phyloP scores from a whole-genome alignment of 2,113 vertebrate genomes.

The Erythrocebus patas region DNA sequence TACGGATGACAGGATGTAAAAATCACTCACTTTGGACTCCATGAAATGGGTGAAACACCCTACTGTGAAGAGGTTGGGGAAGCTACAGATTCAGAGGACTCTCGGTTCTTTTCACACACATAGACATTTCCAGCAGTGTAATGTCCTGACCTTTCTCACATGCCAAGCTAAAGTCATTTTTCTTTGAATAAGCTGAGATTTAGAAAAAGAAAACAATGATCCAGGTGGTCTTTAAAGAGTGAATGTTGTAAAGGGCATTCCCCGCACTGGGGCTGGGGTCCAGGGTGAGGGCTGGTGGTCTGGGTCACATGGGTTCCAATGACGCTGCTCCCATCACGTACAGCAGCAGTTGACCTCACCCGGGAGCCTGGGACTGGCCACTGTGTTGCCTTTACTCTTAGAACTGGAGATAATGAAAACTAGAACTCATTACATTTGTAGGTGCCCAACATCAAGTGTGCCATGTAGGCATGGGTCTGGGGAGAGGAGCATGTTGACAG shows the following conservation, averaged over 20 bases:
- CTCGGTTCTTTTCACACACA: background rate
- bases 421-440: background rate
- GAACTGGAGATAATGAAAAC: background rate
- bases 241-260: background rate
- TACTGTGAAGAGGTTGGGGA: background rate
- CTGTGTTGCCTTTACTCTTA: background rate
- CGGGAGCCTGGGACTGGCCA: background rate
- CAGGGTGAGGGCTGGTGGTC: background rate
- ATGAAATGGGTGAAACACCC: background rate
- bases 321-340: fast-evolving
- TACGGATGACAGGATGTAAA: background rate
- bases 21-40: background rate
- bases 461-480: too few relatives aligned
- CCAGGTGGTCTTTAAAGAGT: conserved; percentile 12
- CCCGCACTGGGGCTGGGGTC: background rate
- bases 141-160: conserved; percentile 44
- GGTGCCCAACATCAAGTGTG: background rate
- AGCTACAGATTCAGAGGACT: background rate
- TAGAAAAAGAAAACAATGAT: conserved; percentile 41
- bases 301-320: background rate
- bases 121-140: background rate
- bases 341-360: background rate
- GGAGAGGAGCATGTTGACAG: background rate
- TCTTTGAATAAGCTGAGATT: conserved; percentile 52
- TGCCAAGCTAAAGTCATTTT: conserved; percentile 36